Base-by-base conservation (phyloP, 2,113 vertebrate species). In the Oxyruncus cristatus region DNA sequence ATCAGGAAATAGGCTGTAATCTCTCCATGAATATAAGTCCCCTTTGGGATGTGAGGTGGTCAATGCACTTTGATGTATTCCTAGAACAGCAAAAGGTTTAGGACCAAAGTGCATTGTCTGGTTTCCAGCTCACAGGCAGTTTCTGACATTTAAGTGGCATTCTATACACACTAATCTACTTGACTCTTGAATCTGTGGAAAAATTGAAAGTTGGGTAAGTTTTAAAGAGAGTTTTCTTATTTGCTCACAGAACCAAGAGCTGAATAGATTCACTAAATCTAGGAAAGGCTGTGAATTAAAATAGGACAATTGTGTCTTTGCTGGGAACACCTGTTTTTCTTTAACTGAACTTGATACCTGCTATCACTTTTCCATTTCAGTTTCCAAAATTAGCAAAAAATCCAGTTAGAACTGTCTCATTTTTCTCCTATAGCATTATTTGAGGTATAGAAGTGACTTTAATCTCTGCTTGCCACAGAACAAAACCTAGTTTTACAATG, bases 41-140 rank as follows among this genome's bases (percentile, higher is more conserved):
- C 96, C 95, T 92, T 24, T 93, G 97, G 95, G 95, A 96, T 67
- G 15, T 46, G 89, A 80, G 79, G 58, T 87, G 79, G 88, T 96
- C 96, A 95, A 96, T 96, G 94, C 76, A 28, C 92, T 91, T 78
- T 93, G 91, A 95, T 92, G 88, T 61, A 78, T 66, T 68, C 72
- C 80, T 94, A 82, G 62, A 89, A 91, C 78, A 96, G 77, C 14
- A 4, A 91, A 79, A 71, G 71, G 46, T 85, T 95, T 77, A 75
- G 75, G 82, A 92, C 81, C 21, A 56, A 61, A 73, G 30, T 3
- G 2, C 47, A 68, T 85, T 94, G 62, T 68, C 84, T 92, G n/a
- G 37, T 74, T 91, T n/a, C 37, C 73, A 52, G 18, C 49, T 77
- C 8, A 1, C 26, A 78, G 81, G 41, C n/a, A 65, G 68, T 78